Evolutionary conservation across 2,113 vertebrate genomes (phyloP), one percentile per base, ranked within the genome.

Genomic region (Calyptomena viridis): DNA sequence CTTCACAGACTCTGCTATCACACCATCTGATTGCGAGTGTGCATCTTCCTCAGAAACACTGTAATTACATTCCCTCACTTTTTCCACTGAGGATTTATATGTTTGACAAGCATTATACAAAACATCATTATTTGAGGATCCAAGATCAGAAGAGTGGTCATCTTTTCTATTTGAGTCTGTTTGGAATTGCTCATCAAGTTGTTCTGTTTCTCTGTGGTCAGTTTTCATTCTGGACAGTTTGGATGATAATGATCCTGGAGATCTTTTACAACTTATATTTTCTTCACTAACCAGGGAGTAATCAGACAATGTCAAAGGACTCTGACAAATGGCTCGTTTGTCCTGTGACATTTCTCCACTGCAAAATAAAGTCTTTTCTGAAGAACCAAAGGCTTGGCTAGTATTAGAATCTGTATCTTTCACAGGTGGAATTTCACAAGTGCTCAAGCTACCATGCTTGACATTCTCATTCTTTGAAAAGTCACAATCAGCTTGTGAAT

Each of bases 171-270:
- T 79, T 58, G 68, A 82, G 77, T 89, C 89, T 58, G 63, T 84
- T 62, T 96, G 94, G 44, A 93, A 56, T 85, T 74, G 67, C 40
- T 96, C 91, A 87, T 35, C 79, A 89, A 60, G 40, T 55, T 93
- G 87, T 42, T 79, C 86, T n/a, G 14, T 55, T 49, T 97, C 96
- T 82, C 89, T 91, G 81, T 44, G 89, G 9, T 97, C 92, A 49
- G 81, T 96, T 95, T 98, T 99, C 91, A 99, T 96, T 94, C 87
- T 97, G 75, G 94, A 98, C 25, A 99, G 97, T 97, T 99, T 99
- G 66, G 98, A 97, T 58, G 99, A 98, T 37, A 99, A 95, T 30
- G 99, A 99, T 49, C 83, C 94, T 39, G 79, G 95, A 81, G 94
- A 95, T 52, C 67, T 94, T 84, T 39, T 84, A 60, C 42, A 91